Percentiles rank a stretch among this genome's conserved stretches.
Evolutionary conservation across 2,888 invertebrate species (phyloP).

Genomic region (Deroplatys truncata): DNA sequence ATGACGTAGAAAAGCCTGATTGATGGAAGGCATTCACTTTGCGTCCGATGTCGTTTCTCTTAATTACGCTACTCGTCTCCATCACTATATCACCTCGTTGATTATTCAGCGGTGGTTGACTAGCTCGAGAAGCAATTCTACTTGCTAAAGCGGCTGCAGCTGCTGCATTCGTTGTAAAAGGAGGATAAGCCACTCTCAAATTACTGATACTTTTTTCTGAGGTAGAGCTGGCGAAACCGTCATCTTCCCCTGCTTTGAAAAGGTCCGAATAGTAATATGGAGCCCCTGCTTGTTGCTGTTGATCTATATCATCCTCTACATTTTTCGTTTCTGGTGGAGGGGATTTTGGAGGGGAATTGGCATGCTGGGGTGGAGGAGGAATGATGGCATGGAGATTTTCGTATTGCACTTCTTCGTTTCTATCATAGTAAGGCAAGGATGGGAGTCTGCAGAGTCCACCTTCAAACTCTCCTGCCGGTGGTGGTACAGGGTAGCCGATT

Average conservation of each 20-base stretch:
- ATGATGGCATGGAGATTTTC: constrained; percentile 34
- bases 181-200: neutral
- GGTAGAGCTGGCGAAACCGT: constrained; percentile 26
- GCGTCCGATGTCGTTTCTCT: constrained; percentile 60
- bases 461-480: neutral
- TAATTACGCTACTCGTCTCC: constrained; percentile 40
- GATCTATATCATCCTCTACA: neutral
- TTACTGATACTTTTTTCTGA: constrained; percentile 28
- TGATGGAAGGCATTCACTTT: constrained; percentile 66
- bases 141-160: neutral
- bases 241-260: constrained; percentile 38
- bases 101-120: constrained; percentile 56
- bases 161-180: neutral
- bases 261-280: constrained; percentile 86
- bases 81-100: constrained; percentile 56
- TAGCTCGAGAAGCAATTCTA: neutral
- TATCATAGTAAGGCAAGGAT: neutral
- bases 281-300: constrained; percentile 53
- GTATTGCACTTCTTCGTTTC: constrained; percentile 33
- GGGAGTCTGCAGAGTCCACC: neutral
- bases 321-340: neutral
- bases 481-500: neutral
- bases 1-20: neutral
- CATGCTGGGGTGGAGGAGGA: constrained; percentile 31
- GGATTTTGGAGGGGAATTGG: neutral